Conservation (phyloP, 2,113 vertebrate genomes). For the Ceyx margarethae region DNA sequence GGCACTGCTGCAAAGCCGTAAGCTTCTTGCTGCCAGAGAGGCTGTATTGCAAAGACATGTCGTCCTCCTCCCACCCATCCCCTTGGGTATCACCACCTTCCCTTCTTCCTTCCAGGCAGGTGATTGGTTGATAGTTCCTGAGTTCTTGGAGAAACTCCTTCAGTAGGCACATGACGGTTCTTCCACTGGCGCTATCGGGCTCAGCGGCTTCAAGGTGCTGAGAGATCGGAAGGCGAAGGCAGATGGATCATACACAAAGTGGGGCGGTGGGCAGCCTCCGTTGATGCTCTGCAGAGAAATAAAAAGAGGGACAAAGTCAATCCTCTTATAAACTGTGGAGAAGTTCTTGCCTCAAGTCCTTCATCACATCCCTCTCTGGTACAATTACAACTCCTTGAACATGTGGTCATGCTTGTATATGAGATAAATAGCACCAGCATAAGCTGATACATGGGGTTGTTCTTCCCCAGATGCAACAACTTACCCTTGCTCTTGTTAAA, state of each 20-base stretch:
- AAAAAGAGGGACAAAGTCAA: neutral
- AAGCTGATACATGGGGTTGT: neutral
- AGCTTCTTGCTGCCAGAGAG: neutral
- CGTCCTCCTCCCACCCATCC: neutral
- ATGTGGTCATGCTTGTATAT: neutral
- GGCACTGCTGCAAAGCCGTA: neutral
- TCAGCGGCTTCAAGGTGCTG: slow-evolving; percentile 85
- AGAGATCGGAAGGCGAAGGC: slow-evolving; percentile 89
- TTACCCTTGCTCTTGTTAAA: too few relatives aligned
- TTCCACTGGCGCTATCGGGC: slow-evolving; percentile 81
- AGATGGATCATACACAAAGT: slow-evolving; percentile 86
- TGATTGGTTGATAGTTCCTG: slow-evolving; percentile 50
- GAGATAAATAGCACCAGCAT: neutral
- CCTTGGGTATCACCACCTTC: neutral
- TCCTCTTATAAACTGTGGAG: neutral
- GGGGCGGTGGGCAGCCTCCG: slow-evolving; percentile 74
- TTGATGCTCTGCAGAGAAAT: slow-evolving; percentile 76
- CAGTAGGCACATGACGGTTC: slow-evolving; percentile 85
- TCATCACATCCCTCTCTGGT: neutral
- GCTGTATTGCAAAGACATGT: neutral
- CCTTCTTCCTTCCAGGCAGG: slow-evolving; percentile 8
- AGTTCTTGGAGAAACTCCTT: slow-evolving; percentile 53
- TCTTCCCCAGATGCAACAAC: too few relatives aligned
- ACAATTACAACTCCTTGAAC: neutral
- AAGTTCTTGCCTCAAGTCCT: neutral